These are phyloP conservation scores for Parthenolecanium corni DNA, from an alignment of 2,888 invertebrate species.

Conservation along the genomic window DNA sequence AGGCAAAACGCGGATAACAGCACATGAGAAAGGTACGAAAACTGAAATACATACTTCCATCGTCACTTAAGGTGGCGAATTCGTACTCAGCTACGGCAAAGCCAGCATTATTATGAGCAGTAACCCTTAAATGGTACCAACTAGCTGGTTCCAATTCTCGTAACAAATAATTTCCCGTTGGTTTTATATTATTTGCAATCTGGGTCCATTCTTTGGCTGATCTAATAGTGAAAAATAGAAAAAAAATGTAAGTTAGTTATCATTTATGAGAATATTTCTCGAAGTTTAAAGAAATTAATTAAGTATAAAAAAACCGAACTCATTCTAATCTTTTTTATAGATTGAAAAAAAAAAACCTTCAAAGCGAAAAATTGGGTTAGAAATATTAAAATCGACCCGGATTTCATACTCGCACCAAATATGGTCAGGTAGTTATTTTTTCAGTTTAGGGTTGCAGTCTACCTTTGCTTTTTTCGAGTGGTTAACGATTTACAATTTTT, in stretches of 20 bases:
- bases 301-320: background rate
- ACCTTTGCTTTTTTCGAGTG: no score
- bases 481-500: no score
- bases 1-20: no score
- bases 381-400: no score
- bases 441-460: no score
- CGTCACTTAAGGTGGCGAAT: slow-evolving; percentile 85
- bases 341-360: no score
- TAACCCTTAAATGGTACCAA: slow-evolving; percentile 84
- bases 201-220: slow-evolving; percentile 67
- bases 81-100: slow-evolving; percentile 90
- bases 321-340: no score
- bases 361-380: no score
- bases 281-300: background rate
- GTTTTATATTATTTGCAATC: slow-evolving; percentile 84
- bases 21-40: background rate
- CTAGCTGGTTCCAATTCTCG: slow-evolving; percentile 84
- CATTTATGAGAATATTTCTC: no score
- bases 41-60: slow-evolving; percentile 63
- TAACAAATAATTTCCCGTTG: slow-evolving; percentile 79
- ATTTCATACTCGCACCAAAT: no score
- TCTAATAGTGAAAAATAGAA: background rate
- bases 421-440: no score
- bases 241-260: slow-evolving; percentile 1
- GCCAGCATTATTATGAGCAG: slow-evolving; percentile 90